Percentiles rank a stretch among this genome's conserved stretches.
These are phyloP conservation scores for Temnothorax rugatulus DNA, from an alignment of 2,888 invertebrate genomes.

Conservation along the genomic window DNA sequence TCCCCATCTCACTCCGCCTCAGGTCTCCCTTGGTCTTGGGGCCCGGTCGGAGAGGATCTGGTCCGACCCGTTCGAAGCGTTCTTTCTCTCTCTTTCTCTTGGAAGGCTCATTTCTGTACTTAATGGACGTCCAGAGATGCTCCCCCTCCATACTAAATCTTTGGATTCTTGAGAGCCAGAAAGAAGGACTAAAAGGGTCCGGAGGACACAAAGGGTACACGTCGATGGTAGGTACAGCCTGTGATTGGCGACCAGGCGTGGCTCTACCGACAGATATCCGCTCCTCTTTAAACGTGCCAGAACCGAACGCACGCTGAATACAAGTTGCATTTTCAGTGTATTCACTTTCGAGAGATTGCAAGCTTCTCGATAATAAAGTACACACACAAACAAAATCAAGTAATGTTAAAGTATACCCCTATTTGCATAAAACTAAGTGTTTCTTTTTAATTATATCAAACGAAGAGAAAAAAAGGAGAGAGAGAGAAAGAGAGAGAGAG, in stretches of 20 bases:
- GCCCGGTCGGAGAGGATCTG: conserved; percentile 75
- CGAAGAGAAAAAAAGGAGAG: background rate
- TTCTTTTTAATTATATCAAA: background rate
- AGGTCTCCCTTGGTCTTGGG: conserved; percentile 56
- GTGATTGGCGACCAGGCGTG: conserved; percentile 84
- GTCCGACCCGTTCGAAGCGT: conserved; percentile 81
- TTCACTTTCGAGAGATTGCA: conserved; percentile 21
- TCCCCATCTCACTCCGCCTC: conserved; percentile 39
- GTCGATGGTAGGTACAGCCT: conserved; percentile 73
- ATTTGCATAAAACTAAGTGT: background rate
- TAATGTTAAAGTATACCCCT: background rate
- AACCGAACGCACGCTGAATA: conserved; percentile 44
- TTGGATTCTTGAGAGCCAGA: conserved; percentile 72
- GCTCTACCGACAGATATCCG: conserved; percentile 75
- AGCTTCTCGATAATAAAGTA: conserved; percentile 24
- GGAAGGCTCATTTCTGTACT: conserved; percentile 84
- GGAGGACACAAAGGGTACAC: conserved; percentile 82
- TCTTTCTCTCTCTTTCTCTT: conserved; percentile 64
- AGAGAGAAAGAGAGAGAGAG: background rate
- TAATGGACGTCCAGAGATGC: conserved; percentile 85
- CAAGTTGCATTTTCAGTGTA: conserved; percentile 21
- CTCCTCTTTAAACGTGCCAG: conserved; percentile 68
- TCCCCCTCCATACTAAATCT: conserved; percentile 73
- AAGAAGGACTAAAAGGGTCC: conserved; percentile 74
- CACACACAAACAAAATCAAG: conserved; percentile 17